Conservation (phyloP, 2,888 invertebrate genomes). For the Drosophila emarginata region DNA sequence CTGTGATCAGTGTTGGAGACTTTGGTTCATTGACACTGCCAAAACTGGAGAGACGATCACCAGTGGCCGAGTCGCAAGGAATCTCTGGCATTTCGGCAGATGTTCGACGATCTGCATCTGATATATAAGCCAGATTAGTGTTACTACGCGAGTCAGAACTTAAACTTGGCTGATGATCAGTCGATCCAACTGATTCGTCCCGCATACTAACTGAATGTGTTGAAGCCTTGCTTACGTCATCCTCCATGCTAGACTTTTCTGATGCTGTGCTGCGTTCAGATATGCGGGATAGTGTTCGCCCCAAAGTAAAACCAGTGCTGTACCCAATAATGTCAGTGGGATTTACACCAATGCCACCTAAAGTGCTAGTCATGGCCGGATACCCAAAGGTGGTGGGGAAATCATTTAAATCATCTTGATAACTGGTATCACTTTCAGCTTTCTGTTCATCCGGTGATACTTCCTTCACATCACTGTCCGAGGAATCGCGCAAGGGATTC, state of each 20-base stretch:
- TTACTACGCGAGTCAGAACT: conserved; percentile 92
- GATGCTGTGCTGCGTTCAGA: conserved; percentile 94
- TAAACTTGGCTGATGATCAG: conserved; percentile 92
- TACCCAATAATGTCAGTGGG: conserved; percentile 88
- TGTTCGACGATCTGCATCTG: conserved; percentile 90
- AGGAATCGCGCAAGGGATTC: conserved; percentile 79
- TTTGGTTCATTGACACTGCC: conserved; percentile 83
- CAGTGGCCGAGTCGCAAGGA: conserved; percentile 87
- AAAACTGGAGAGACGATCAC: conserved; percentile 84
- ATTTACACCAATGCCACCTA: conserved; percentile 84
- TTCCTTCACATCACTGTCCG: conserved; percentile 82
- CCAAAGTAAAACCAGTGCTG: conserved; percentile 88
- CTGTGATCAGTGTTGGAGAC: conserved; percentile 81
- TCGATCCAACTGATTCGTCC: conserved; percentile 91
- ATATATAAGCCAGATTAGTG: conserved; percentile 89
- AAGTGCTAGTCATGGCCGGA: conserved; percentile 84
- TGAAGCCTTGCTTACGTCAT: conserved; percentile 93
- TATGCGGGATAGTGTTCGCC: conserved; percentile 91
- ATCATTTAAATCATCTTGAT: conserved; percentile 90
- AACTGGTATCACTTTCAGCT: conserved; percentile 85
- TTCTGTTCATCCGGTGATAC: conserved; percentile 85
- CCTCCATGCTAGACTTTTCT: conserved; percentile 92
- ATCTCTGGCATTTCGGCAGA: conserved; percentile 93
- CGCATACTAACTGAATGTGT: conserved; percentile 92
- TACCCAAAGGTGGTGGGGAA: conserved; percentile 90